Base-by-base conservation (phyloP, 1,140 invertebrate species). In the Drosophila kohkoa region DNA sequence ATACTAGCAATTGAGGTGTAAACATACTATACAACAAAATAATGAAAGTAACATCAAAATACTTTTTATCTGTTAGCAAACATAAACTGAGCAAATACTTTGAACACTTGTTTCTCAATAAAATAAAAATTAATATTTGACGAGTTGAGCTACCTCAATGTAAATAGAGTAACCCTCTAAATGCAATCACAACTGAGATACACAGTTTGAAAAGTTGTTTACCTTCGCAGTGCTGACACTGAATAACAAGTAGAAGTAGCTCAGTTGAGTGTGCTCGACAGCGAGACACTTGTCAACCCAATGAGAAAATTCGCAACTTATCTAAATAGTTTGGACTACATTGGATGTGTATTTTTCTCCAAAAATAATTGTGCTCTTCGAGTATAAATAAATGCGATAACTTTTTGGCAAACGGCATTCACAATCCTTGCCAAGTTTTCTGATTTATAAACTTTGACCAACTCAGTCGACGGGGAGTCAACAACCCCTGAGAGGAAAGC, bases 351-450 rank as follows among this genome's bases (percentile, higher is more conserved):
- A 11, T 43, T 25, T 25, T 25, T 25, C 20, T 25, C 20, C 3
- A n/a, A 7, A 13, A 13, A 43, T 43, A n/a, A 43, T 7, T 43
- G 3, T n/a, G 8, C 8, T n/a, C 10, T 3, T n/a, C 8, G 38
- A 43, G 41, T 13, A 43, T 43, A 66, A 72, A 73, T 51, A 38
- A 48, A 13, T 32, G 15, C 41, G 46, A 25, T 15, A 67, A 62
- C 38, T 65, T 71, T 25, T 83, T 80, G 72, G 67, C 80, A 71
- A 30, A 20, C 58, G 46, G 62, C 77, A 60, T 51, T 30, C 51
- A 65, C 35, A 52, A 46, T 28, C 68, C 60, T 54, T 77, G 74
- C 73, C 80, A 82, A 82, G 64, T 82, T 82, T 76, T 43, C 15
- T 10, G 32, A 1, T 38, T 28, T 35, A 28, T 46, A 58, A 66